A percentile compares a stretch with the other conserved stretches of the same genome.
phyloP scores from a whole-genome alignment of 2,797 vertebrate species.

The Parambassis ranga region DNA sequence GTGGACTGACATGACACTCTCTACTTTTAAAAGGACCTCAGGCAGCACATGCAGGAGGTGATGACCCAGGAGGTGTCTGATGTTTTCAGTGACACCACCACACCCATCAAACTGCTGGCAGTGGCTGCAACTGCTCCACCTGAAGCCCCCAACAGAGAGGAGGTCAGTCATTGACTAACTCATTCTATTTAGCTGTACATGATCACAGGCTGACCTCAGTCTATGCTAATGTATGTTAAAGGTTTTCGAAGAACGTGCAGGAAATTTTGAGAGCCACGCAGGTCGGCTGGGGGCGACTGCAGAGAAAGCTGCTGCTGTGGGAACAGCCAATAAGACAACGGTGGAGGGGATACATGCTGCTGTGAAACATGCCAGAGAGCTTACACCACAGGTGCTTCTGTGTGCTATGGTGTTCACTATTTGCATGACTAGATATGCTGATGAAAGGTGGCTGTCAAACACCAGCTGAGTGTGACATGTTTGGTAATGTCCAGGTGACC shows the following conservation, averaged over 20 bases:
- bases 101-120: constrained; percentile 94
- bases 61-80: constrained; percentile 99
- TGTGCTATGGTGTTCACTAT: neutral
- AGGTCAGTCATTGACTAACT: no score
- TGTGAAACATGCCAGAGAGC: constrained; percentile 93
- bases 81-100: constrained; percentile 97
- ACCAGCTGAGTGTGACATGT: neutral
- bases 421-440: neutral
- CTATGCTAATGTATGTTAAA: constrained; percentile 48
- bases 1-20: constrained; percentile 35
- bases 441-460: neutral
- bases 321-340: constrained; percentile 94
- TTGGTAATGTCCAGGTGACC: constrained; percentile 83
- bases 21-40: constrained; percentile 86
- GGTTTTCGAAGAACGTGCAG: constrained; percentile 96
- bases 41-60: constrained; percentile 95
- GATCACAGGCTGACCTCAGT: no score
- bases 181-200: no score
- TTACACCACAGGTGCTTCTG: constrained; percentile 92
- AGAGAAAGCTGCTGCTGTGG: constrained; percentile 97
- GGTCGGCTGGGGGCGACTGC: constrained; percentile 91
- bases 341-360: constrained; percentile 96
- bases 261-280: constrained; percentile 94
- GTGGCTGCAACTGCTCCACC: constrained; percentile 94
- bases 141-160: constrained; percentile 91